Conservation (phyloP, 1,140 invertebrate genomes). For the Plodia interpunctella region DNA sequence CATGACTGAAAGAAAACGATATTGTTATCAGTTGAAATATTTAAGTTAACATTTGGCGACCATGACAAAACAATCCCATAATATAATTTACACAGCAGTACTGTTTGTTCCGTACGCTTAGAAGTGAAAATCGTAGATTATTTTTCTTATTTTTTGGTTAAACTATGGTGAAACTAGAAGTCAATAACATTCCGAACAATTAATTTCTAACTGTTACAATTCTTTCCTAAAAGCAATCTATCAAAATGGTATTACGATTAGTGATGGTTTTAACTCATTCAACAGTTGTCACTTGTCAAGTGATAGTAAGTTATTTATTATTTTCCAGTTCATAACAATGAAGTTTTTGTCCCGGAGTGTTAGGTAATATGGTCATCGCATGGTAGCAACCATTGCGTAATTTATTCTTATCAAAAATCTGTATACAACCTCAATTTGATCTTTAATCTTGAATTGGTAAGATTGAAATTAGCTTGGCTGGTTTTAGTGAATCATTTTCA, state of each 20-base stretch:
- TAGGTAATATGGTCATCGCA: constrained; percentile 19
- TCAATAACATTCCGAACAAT: neutral
- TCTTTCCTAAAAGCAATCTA: neutral
- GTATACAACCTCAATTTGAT: constrained; percentile 10
- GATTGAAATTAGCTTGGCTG: neutral
- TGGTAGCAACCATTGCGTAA: constrained; percentile 25
- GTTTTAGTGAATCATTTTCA: neutral
- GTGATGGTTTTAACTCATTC: neutral
- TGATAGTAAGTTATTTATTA: constrained; percentile 1
- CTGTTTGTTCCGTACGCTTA: too few relatives aligned
- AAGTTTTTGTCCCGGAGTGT: constrained; percentile 7
- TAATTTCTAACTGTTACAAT: neutral
- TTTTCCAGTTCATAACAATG: constrained; percentile 6
- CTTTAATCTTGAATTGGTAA: neutral
- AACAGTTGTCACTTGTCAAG: constrained; percentile 1
- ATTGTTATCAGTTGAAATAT: too few relatives aligned
- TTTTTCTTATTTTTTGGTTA: too few relatives aligned
- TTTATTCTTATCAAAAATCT: constrained; percentile 19
- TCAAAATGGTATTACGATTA: constrained; percentile 1
- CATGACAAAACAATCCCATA: too few relatives aligned
- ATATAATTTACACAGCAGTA: too few relatives aligned
- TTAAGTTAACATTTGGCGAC: too few relatives aligned
- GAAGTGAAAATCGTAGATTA: too few relatives aligned
- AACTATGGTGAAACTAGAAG: neutral
- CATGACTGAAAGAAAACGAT: too few relatives aligned